Evolutionary conservation across 2,113 vertebrate genomes (phyloP).

Genomic region (Anguilla japonica): DNA sequence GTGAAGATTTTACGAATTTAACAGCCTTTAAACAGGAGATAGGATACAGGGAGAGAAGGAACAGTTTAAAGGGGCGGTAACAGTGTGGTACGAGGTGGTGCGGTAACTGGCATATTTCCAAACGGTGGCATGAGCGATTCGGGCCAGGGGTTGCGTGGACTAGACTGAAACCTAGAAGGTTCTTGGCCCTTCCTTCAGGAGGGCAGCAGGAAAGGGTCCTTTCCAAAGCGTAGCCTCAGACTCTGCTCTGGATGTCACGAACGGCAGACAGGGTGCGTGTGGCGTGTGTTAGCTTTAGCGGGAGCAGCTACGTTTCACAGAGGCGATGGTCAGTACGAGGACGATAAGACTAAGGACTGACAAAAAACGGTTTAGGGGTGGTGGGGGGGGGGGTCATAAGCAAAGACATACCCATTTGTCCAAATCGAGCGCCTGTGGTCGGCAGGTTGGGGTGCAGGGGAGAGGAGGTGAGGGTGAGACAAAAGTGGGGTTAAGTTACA

Average conservation of each 20-base stretch:
- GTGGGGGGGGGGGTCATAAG: background rate
- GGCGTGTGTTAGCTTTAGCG: background rate
- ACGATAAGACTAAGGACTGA: background rate
- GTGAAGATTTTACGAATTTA: background rate
- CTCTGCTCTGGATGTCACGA: background rate
- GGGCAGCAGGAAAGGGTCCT: background rate
- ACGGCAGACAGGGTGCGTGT: background rate
- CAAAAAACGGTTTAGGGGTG: conserved; percentile 8
- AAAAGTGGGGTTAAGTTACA: conserved; percentile 23
- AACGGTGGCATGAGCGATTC: background rate
- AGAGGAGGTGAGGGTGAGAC: conserved; percentile 25
- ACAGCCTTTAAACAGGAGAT: too few relatives aligned
- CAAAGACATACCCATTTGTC: conserved; percentile 75
- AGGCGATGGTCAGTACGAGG: conserved; percentile 13
- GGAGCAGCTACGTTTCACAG: background rate
- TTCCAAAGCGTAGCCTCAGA: conserved; percentile 2
- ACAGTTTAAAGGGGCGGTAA: background rate
- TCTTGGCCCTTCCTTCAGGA: background rate
- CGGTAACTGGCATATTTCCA: background rate
- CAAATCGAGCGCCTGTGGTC: conserved; percentile 70
- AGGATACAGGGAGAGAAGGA: background rate
- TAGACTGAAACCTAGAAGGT: background rate
- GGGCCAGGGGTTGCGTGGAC: background rate
- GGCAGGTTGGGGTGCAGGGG: conserved; percentile 22
- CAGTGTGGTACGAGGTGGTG: background rate